Evolutionary conservation across 2,888 invertebrate species (phyloP), one percentile per base, ranked within the genome.

Genomic region (Pyrrhia umbra): DNA sequence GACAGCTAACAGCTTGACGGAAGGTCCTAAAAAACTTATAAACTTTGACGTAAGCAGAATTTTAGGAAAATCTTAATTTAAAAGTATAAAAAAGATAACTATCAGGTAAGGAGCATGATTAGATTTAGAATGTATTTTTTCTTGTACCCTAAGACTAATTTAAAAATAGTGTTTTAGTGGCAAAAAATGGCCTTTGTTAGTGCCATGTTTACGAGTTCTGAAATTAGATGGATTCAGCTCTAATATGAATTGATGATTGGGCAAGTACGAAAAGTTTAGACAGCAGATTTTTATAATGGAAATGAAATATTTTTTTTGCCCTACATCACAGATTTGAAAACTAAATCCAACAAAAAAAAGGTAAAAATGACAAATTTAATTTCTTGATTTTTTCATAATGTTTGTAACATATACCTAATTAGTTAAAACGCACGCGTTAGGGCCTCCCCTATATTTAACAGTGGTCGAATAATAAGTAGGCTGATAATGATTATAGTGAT

Each of bases 61-160:
- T 72, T 55, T 20, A 64, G 64, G 42, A 1, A 58, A 42, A 23
- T 13, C 21, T 43, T 45, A 50, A 50, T 60, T 57, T 15, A 47
- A 15, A 25, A 20, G 34, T n/a, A 46, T 30, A 42, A 30, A 30
- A 47, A 39, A 21, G 9, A 52, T 37, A 40, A 27, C 27, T 16
- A 47, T 5, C 20, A 25, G 30, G 6, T 39, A 39, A 13, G 8
- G 8, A 43, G 18, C 27, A 8, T 9, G 23, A 27, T 18, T 16
- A 50, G n/a, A 55, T 39, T 25, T n/a, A 30, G 42, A 54, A 43
- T 39, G 1, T 1, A 21, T 8, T 34, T 56, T 40, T 21, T 49
- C 5, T 13, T 2, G 1, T 6, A 2, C n/a, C 20, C 20, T n/a
- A 16, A 55, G 18, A 39, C 18, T 8, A 46, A 25, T 34, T 40